These are phyloP conservation scores for Leptopterna dolabrata DNA, from an alignment of 2,888 invertebrate species.

Conservation along the genomic window DNA sequence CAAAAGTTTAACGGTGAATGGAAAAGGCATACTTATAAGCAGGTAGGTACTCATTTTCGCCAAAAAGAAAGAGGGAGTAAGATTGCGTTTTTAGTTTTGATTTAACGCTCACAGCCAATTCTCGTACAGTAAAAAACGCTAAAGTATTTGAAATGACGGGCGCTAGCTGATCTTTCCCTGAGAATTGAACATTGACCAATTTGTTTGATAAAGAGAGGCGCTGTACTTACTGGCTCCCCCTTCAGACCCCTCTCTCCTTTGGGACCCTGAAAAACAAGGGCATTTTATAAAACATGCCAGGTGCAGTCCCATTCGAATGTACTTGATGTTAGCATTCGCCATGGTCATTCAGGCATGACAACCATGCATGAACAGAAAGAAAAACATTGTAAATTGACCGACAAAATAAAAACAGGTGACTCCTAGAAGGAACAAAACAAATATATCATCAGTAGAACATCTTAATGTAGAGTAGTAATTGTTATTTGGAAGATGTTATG, in stretches of 20 bases:
- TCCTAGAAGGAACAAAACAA: background rate
- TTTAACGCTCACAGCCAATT: too few species aligned
- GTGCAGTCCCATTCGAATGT: slow-evolving; percentile 48
- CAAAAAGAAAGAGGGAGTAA: too few species aligned
- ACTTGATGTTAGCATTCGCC: slow-evolving; percentile 40
- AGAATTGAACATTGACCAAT: background rate
- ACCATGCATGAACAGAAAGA: slow-evolving; percentile 26
- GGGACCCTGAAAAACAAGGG: slow-evolving; percentile 76
- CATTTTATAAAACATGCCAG: slow-evolving; percentile 31
- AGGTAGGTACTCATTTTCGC: too few species aligned
- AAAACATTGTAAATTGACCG: background rate
- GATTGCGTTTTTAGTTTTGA: too few species aligned
- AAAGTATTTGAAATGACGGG: too few species aligned
- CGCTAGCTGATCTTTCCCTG: background rate
- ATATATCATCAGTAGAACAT: background rate
- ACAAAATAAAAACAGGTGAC: background rate
- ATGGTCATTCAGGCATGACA: slow-evolving; percentile 18
- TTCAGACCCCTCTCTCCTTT: slow-evolving; percentile 90
- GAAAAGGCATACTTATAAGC: too few species aligned
- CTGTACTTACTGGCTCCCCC: slow-evolving; percentile 81
- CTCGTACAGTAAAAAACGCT: too few species aligned
- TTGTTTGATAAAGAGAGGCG: background rate
- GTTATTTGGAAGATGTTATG: slow-evolving; percentile 20
- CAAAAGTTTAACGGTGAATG: too few species aligned
- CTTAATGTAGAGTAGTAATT: background rate